Evolutionary conservation across 64 coral and sea anemone species (phyloP).

Genomic region (Astreopora myriophthalma): DNA sequence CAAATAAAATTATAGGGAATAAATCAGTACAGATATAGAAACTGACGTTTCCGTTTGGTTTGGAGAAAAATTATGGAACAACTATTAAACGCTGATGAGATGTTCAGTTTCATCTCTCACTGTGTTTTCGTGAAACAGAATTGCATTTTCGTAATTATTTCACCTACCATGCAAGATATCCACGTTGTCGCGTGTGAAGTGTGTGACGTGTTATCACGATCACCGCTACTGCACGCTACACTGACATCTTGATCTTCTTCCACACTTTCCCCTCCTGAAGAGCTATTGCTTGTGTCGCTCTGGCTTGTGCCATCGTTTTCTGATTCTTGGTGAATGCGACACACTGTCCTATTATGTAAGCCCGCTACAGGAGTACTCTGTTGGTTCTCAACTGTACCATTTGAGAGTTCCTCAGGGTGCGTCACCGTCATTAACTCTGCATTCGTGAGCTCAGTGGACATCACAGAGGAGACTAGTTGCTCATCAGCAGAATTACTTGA

Average conservation of each 20-base stretch:
- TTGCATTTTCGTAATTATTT: neutral
- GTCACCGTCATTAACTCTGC: slow-evolving; percentile 35
- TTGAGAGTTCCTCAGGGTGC: neutral
- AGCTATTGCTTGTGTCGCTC: neutral
- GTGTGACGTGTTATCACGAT: neutral
- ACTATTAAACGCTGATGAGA: too few species aligned
- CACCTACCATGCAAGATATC: slow-evolving; percentile 12
- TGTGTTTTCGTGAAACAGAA: too few species aligned
- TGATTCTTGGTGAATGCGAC: neutral
- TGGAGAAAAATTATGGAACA: too few species aligned
- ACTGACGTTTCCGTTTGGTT: too few species aligned
- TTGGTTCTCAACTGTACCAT: neutral
- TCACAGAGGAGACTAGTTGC: neutral
- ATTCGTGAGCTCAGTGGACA: slow-evolving; percentile 9
- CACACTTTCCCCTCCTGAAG: neutral
- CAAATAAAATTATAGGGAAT: too few species aligned
- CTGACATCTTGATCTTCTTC: neutral
- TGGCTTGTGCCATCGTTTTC: neutral
- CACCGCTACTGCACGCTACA: neutral
- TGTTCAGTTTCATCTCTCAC: too few species aligned
- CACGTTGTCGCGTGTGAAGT: neutral
- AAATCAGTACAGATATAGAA: too few species aligned
- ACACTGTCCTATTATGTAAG: neutral
- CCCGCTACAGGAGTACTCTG: neutral
- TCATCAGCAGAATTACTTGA: neutral